phyloP scores from a whole-genome alignment of 2,888 invertebrate genomes.

The Rotaria magnacalcarata region DNA sequence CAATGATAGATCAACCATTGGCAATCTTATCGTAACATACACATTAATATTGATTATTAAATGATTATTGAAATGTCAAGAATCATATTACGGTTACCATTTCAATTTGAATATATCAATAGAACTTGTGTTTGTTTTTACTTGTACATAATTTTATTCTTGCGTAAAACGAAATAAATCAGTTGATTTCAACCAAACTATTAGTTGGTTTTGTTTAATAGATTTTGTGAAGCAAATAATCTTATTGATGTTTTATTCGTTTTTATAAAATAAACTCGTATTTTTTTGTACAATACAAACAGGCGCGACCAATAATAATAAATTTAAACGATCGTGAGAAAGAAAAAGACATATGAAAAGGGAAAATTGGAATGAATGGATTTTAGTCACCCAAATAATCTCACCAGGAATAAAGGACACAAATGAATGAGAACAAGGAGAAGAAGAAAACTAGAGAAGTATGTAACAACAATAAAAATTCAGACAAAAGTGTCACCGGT shows the following conservation, averaged over 20 bases:
- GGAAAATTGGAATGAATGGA: neutral
- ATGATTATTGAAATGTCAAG: slow-evolving; percentile 14
- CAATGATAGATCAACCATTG: slow-evolving; percentile 1
- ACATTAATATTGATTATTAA: neutral
- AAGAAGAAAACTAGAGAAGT: neutral
- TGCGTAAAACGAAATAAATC: neutral
- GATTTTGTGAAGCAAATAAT: neutral
- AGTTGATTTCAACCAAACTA: neutral
- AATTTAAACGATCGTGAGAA: neutral
- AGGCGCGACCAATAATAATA: neutral
- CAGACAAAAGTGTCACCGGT: neutral
- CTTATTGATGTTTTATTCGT: neutral
- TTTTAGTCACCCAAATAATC: neutral
- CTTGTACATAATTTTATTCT: neutral
- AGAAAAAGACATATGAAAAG: neutral
- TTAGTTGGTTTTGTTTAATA: neutral
- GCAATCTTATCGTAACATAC: neutral
- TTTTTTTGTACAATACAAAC: neutral
- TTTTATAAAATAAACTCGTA: neutral
- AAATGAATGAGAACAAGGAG: no score
- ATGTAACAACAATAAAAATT: neutral
- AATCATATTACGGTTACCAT: neutral
- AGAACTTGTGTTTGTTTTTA: neutral
- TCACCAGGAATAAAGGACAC: neutral
- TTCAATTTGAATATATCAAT: neutral